phyloP scores from a whole-genome alignment of 2,888 invertebrate genomes.

The Cerastis rubricosa region DNA sequence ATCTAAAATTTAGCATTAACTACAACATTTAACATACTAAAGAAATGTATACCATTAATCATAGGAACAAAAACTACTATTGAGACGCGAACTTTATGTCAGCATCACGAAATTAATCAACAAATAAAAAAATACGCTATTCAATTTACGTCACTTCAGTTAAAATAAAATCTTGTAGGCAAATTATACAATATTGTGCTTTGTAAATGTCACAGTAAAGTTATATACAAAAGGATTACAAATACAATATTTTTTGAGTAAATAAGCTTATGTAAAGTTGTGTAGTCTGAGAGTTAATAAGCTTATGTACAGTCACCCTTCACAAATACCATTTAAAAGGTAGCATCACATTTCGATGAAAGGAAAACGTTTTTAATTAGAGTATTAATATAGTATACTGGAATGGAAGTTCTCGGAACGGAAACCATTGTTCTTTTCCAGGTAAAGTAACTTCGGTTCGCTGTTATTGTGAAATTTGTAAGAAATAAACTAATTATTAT shows the following conservation, averaged over 20 bases:
- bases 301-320: too few species aligned
- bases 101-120: constrained; percentile 31
- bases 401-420: neutral
- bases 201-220: neutral
- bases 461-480: neutral
- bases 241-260: too few species aligned
- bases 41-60: neutral
- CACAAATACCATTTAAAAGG: neutral
- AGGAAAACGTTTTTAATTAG: neutral
- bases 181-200: constrained; percentile 5
- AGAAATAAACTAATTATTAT: neutral
- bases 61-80: constrained; percentile 13
- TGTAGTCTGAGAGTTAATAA: too few species aligned
- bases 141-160: constrained; percentile 27
- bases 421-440: neutral
- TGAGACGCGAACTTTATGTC: constrained; percentile 3
- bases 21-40: neutral
- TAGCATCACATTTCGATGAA: neutral
- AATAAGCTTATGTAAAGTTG: too few species aligned
- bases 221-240: constrained; percentile 19
- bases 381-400: neutral
- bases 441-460: neutral
- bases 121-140: constrained; percentile 13
- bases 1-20: neutral
- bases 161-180: constrained; percentile 38